These are phyloP conservation scores for Tipula confusa DNA, from an alignment of 2,888 invertebrate species.

Conservation along the genomic window DNA sequence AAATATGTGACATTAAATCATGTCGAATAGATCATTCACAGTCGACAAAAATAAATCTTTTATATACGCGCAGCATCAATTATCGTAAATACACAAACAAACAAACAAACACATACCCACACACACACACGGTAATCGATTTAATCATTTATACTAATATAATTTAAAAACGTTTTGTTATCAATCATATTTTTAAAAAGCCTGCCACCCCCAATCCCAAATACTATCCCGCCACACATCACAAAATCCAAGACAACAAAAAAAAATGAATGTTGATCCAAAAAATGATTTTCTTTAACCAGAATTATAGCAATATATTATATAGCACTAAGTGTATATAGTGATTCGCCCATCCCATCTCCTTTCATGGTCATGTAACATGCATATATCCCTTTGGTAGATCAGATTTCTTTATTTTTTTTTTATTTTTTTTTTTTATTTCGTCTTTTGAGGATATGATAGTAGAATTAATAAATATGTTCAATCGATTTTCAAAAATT, in stretches of 20 bases:
- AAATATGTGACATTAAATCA: background rate
- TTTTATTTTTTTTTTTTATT: no score
- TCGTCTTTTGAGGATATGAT: background rate
- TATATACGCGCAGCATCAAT: background rate
- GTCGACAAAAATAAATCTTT: background rate
- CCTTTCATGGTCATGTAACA: background rate
- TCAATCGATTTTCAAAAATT: background rate
- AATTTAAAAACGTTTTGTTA: background rate
- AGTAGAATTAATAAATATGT: slow-evolving; percentile 3
- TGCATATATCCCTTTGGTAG: background rate
- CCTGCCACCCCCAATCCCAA: background rate
- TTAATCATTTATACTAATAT: background rate
- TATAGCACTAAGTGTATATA: background rate
- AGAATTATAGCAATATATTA: background rate
- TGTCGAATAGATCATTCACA: background rate
- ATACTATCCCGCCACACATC: background rate
- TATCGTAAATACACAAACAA: background rate
- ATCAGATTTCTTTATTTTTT: background rate
- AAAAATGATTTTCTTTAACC: background rate
- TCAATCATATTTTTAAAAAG: background rate
- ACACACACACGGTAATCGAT: background rate
- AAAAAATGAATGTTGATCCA: background rate
- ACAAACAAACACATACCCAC: background rate
- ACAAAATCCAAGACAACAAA: background rate
- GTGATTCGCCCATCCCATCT: background rate